Percentiles rank a stretch among this genome's conserved stretches.
These are phyloP conservation scores for Ditylenchus dipsaci DNA, from an alignment of 1,140 invertebrate species.

Conservation along the genomic window DNA sequence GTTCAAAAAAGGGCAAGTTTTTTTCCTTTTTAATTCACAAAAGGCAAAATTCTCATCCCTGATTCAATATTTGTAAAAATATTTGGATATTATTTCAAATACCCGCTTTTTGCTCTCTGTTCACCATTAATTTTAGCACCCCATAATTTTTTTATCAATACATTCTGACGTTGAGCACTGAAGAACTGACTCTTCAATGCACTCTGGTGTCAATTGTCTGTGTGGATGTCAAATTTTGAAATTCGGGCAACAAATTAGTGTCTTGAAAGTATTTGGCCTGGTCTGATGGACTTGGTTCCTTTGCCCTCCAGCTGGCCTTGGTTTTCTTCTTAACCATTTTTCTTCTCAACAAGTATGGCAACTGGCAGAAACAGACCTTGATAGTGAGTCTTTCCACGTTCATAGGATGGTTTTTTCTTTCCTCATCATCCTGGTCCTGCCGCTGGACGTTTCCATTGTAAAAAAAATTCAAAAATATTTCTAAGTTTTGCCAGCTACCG, in stretches of 20 bases:
- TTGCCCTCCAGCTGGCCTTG: slow-evolving; percentile 25
- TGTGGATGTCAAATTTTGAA: too few species aligned
- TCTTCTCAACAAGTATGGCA: slow-evolving; percentile 43
- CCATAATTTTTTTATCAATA: too few species aligned
- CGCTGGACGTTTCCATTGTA: slow-evolving; percentile 90
- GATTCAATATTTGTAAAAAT: too few species aligned
- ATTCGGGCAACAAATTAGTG: too few species aligned
- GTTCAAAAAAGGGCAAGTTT: too few species aligned
- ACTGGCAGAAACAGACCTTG: slow-evolving; percentile 80
- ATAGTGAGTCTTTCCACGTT: slow-evolving; percentile 86
- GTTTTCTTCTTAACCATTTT: slow-evolving; percentile 31
- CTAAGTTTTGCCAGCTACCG: not conserved
- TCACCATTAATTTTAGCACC: too few species aligned
- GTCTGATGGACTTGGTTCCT: slow-evolving; percentile 32
- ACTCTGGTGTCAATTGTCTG: too few species aligned
- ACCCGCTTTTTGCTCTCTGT: too few species aligned
- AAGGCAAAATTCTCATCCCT: too few species aligned
- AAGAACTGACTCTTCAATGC: not conserved
- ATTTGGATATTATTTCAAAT: too few species aligned
- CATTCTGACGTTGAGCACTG: not conserved
- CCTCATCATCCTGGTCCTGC: slow-evolving; percentile 91
- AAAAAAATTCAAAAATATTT: slow-evolving; percentile 60
- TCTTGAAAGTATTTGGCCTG: not conserved
- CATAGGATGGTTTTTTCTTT: slow-evolving; percentile 96
- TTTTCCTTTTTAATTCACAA: too few species aligned